Evolutionary conservation across 1,140 invertebrate species (phyloP), one percentile per base, ranked within the genome.

Genomic region (Drosophila baimaii): DNA sequence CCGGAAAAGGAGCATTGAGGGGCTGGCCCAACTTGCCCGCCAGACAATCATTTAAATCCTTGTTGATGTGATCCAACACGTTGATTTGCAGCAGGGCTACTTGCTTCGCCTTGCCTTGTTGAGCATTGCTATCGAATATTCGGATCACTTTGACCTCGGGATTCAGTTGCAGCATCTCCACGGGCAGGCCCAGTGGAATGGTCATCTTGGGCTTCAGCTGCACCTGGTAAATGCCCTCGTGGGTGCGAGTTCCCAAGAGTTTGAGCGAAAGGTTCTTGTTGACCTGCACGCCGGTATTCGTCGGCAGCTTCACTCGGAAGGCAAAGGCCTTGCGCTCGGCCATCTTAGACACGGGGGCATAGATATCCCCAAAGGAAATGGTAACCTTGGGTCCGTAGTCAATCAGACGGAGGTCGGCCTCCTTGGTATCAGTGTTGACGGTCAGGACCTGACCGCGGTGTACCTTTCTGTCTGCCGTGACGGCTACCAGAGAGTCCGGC

Each of bases 41-140:
- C n/a, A 86, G 13, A 10, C 13, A 47, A 1, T 54, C 13, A 19
- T 61, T 70, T 5, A 86, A 27, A 4, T 88, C 72, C 0, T 31
- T 43, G 21, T 89, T 71, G 1, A 88, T 19, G 35, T 63, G 35
- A 3, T 23, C 12, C n/a, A 77, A 12, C 3, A n/a, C 58, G 1
- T 80, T 77, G 1, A 89, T 68, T 58, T 88, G 59, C 13, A 88
- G 7, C 1, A 88, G 35, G 2, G 57, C 72, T 1, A 63, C 13
- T 19, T 64, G 27, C 10, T 73, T 54, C 29, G 78, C 78, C 0
- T 71, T 46, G 10, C 10, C 27, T 19, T 10, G 27, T 15, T 13
- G 5, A 10, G 4, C 9, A 21, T 44, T 46, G 17, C 31, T 10
- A 9, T 63, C 19, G 12, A 88, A 73, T 6, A 52, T 21, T 0